Conservation (phyloP, 2,113 vertebrate species). For the Tiliqua scincoides region DNA sequence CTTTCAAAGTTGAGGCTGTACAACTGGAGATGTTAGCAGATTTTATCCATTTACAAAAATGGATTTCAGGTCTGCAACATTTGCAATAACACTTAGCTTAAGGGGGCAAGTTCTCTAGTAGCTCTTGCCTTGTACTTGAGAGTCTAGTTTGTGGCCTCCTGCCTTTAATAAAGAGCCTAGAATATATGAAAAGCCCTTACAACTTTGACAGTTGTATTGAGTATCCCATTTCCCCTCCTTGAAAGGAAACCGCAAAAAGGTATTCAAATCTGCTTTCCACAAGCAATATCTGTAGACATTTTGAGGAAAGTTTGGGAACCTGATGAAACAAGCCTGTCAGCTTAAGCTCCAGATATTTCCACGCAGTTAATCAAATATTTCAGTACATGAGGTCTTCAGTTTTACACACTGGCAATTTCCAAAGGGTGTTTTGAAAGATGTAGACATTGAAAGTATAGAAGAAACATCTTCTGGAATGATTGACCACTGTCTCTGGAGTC, state of each 20-base stretch:
- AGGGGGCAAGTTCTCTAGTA: conserved; percentile 40
- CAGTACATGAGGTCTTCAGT: neutral
- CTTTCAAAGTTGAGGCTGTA: neutral
- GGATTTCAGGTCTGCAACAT: neutral
- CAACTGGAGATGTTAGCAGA: neutral
- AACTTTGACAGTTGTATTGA: conserved; percentile 60
- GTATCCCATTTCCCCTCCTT: conserved; percentile 60
- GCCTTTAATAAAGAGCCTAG: neutral
- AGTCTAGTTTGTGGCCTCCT: conserved; percentile 53
- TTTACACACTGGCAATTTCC: conserved; percentile 19
- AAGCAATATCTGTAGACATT: conserved; percentile 62
- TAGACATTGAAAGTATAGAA: conserved; percentile 5
- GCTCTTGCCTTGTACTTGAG: conserved; percentile 41
- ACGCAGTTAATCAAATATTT: neutral
- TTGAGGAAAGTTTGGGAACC: conserved; percentile 60
- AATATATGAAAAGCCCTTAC: conserved; percentile 65
- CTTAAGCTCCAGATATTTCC: conserved; percentile 45
- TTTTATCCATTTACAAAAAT: neutral
- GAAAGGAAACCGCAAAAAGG: conserved; percentile 69
- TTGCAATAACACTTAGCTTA: neutral
- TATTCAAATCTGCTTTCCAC: conserved; percentile 54
- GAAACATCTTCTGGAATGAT: conserved; percentile 15
- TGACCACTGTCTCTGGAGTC: conserved; percentile 5
- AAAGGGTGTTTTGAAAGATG: conserved; percentile 45
- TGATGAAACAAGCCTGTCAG: conserved; percentile 54